Conservation (phyloP, 2,888 invertebrate species). For the Sinopyrophorus schimmeli region DNA sequence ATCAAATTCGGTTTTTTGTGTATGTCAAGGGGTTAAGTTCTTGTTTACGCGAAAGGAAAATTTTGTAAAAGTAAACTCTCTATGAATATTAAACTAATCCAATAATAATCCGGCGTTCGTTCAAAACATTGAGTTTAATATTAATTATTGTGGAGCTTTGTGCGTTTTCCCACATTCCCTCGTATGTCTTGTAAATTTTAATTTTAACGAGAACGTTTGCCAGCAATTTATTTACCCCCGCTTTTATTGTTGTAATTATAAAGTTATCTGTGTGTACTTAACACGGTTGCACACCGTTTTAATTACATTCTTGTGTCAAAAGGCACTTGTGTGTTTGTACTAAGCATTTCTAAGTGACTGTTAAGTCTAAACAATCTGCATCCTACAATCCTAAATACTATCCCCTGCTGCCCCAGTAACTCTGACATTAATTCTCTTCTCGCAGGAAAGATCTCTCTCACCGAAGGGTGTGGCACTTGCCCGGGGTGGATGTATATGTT, state of each 20-base stretch:
- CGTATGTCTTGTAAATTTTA: neutral
- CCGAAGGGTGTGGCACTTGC: constrained; percentile 38
- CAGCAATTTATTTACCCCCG: neutral
- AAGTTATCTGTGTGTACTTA: constrained; percentile 2
- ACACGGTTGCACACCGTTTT: constrained; percentile 5
- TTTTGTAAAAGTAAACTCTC: neutral
- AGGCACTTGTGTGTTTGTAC: constrained; percentile 2
- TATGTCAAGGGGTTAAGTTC: no score
- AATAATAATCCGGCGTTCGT: neutral
- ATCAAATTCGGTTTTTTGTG: no score
- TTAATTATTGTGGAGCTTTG: neutral
- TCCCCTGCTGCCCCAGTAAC: constrained; percentile 28
- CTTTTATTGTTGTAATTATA: constrained; percentile 1
- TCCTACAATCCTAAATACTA: constrained; percentile 21
- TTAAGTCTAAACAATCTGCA: constrained; percentile 13
- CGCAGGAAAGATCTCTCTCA: constrained; percentile 34
- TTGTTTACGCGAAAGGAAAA: no score
- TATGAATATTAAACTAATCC: constrained; percentile 3
- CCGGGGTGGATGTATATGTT: constrained; percentile 36
- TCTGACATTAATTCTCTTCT: constrained; percentile 30
- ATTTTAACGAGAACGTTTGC: neutral
- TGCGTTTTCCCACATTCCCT: neutral
- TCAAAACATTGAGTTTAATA: neutral
- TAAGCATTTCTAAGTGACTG: constrained; percentile 7
- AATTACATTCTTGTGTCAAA: constrained; percentile 8